Evolutionary conservation across 2,888 invertebrate genomes (phyloP), one percentile per base, ranked within the genome.

Genomic region (Brachycybe producta): DNA sequence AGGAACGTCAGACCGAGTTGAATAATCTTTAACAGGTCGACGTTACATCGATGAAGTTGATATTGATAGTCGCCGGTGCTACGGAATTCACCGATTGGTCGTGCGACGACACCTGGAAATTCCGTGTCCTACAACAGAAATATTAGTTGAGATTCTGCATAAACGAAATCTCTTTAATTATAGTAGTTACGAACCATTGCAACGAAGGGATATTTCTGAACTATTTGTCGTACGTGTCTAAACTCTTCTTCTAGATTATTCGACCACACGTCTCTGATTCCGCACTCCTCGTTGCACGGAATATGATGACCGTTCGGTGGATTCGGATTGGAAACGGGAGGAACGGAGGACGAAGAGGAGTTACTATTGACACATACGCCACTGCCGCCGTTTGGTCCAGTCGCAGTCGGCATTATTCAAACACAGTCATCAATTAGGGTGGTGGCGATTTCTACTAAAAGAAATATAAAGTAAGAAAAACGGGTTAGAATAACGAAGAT

Each of bases 181-280:
- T n/a, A n/a, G n/a, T n/a, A 40, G 40, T 40, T 21, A 55, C 59
- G 62, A 68, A 84, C 84, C 82, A 79, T 78, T 2, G 78, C 78
- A 49, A 79, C 73, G 64, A 71, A 78, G 54, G 71, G 72, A 62
- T 76, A 78, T 55, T 73, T 72, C 56, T 72, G 68, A 15, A 77
- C 73, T 45, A 78, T 65, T 53, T 85, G 82, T 65, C 97, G 78
- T 61, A 98, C 92, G 52, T 84, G 82, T 59, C 84, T 79, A 69
- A 98, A 97, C 69, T 98, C 98, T 64, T 94, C 90, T 68, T 95
- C 92, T 59, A 98, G 74, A 71, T 98, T 98, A 64, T 86, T 82
- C 59, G 84, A 84, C 97, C 98, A 98, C 23, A 98, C 97, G 76
- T 98, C 95, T 64, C 90, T 80, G 59, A 95, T 95, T 47, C 91